Conservation (phyloP, 2,113 vertebrate genomes). For the Ascaphus truei region DNA sequence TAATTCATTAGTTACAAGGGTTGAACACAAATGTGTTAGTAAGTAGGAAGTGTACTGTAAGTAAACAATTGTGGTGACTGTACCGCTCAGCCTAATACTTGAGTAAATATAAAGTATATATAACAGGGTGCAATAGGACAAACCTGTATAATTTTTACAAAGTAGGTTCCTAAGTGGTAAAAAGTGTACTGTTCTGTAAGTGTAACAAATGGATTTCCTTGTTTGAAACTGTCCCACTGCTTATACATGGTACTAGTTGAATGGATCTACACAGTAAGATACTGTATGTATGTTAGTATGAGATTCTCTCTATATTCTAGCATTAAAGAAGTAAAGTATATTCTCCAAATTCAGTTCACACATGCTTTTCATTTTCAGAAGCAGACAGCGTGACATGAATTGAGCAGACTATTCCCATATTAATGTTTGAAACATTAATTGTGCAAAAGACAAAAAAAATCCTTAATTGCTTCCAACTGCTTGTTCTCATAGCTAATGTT, state of each 20-base stretch:
- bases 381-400: constrained; percentile 3
- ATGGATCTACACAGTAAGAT: no score
- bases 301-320: background rate
- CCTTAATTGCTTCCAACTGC: background rate
- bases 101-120: no score
- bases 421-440: background rate
- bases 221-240: background rate
- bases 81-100: no score
- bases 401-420: background rate
- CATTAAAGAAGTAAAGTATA: background rate
- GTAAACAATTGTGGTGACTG: no score
- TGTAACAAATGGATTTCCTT: background rate
- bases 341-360: background rate
- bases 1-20: no score
- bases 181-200: no score
- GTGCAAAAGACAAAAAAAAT: background rate
- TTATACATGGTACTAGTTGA: constrained; percentile 2
- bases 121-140: no score
- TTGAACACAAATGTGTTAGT: background rate
- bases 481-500: background rate
- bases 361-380: constrained; percentile 19
- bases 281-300: background rate
- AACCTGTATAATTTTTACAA: no score
- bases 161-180: no score
- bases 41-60: no score